A percentile compares a stretch with the other conserved stretches of the same genome.
Evolutionary conservation across 2,888 invertebrate genomes (phyloP).

Genomic region (Perizoma flavofasciatum): DNA sequence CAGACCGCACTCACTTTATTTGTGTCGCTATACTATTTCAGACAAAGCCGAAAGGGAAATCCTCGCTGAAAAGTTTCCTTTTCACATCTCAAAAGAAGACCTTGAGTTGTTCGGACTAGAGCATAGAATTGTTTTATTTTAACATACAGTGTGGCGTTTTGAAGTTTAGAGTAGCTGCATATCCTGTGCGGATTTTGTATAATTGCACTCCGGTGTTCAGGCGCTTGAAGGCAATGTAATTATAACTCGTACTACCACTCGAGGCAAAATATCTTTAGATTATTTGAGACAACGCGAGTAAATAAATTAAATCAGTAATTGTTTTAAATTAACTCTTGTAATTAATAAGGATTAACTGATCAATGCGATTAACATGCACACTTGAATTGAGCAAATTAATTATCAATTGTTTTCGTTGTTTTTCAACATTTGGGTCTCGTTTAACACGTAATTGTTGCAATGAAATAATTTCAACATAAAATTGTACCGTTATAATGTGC

Average conservation of each 20-base stretch:
- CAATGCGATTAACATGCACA: not conserved
- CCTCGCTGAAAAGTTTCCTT: slow-evolving; percentile 57
- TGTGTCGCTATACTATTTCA: slow-evolving; percentile 66
- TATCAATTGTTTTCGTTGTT: slow-evolving; percentile 10
- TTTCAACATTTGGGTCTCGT: slow-evolving; percentile 11
- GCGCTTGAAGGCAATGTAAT: slow-evolving; percentile 56
- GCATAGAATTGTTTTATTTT: slow-evolving; percentile 41
- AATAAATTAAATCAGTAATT: slow-evolving; percentile 24
- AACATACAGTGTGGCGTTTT: slow-evolving; percentile 48
- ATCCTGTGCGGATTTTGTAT: slow-evolving; percentile 69
- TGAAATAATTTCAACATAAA: slow-evolving; percentile 3
- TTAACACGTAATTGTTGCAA: slow-evolving; percentile 7
- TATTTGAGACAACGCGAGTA: slow-evolving; percentile 26
- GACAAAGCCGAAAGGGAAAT: slow-evolving; percentile 67
- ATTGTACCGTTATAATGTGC: not conserved
- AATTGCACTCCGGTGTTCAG: slow-evolving; percentile 63
- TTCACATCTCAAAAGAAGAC: slow-evolving; percentile 41
- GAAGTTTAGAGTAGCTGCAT: slow-evolving; percentile 47
- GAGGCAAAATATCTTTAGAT: slow-evolving; percentile 32
- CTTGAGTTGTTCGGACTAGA: slow-evolving; percentile 40
- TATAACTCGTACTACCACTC: slow-evolving; percentile 55
- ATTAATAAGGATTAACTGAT: slow-evolving; percentile 16
- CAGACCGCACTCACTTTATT: slow-evolving; percentile 71
- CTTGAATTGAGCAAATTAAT: slow-evolving; percentile 11
- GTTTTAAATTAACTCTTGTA: slow-evolving; percentile 21